phyloP scores from a whole-genome alignment of 1,140 invertebrate genomes.

The Anoplophora glabripennis region DNA sequence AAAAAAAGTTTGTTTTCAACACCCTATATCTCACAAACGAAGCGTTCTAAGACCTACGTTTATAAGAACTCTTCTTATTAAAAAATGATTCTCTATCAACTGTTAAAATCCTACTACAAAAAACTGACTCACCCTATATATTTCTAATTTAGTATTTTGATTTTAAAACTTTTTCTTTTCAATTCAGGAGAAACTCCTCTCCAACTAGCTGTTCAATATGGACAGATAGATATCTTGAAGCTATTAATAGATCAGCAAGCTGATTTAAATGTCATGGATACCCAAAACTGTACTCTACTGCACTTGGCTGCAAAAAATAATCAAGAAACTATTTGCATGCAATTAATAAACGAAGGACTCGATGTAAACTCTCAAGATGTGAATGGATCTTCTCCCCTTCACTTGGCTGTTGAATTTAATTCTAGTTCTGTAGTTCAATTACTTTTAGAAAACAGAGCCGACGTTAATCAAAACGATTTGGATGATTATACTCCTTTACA shows the following conservation, averaged over 20 bases:
- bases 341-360: constrained; percentile 13
- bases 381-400: constrained; percentile 25
- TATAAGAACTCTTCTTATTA: too few species aligned
- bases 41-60: too few species aligned
- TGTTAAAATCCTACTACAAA: too few species aligned
- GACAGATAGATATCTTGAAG: constrained; percentile 5
- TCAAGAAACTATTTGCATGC: constrained; percentile 10
- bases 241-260: constrained; percentile 12
- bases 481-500: constrained; percentile 35
- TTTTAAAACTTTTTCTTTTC: too few species aligned
- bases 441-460: constrained; percentile 24
- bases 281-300: constrained; percentile 17
- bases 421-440: constrained; percentile 12
- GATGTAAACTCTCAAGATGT: constrained; percentile 21
- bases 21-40: too few species aligned
- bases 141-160: too few species aligned
- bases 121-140: too few species aligned
- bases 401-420: constrained; percentile 26
- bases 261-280: constrained; percentile 1
- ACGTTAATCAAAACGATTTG: constrained; percentile 23
- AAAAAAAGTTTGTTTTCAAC: too few species aligned
- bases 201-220: constrained; percentile 16
- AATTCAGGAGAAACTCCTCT: constrained; percentile 16
- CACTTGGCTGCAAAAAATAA: constrained; percentile 22
- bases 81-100: too few species aligned